Percentiles rank a stretch among this genome's conserved stretches.
Conservation (phyloP, 2,888 invertebrate species). For the Lacanobia wlatinum region DNA sequence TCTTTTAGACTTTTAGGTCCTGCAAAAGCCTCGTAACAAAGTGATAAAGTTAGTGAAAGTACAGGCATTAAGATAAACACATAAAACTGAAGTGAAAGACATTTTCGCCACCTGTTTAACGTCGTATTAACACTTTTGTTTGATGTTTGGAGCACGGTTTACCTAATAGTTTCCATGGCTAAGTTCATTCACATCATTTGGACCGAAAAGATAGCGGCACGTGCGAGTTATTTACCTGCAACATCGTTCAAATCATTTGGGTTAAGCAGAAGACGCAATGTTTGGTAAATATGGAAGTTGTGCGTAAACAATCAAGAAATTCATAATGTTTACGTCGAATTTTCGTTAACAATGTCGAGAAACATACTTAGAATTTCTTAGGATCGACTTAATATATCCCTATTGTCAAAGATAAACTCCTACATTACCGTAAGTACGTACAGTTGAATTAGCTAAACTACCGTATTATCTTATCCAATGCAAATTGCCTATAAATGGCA, state of each 20-base stretch:
- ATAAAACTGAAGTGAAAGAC: constrained; percentile 29
- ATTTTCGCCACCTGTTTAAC: constrained; percentile 26
- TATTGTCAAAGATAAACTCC: not conserved
- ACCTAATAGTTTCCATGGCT: constrained; percentile 22
- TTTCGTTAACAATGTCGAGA: constrained; percentile 1
- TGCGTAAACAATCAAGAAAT: constrained; percentile 26
- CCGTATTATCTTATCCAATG: constrained; percentile 26
- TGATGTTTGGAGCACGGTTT: constrained; percentile 21
- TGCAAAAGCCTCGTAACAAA: constrained; percentile 24
- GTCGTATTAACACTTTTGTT: constrained; percentile 32
- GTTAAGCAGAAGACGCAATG: constrained; percentile 6
- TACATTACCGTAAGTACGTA: not conserved
- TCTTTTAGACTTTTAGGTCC: constrained; percentile 26
- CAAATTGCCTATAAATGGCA: constrained; percentile 23
- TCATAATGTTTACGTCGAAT: constrained; percentile 1
- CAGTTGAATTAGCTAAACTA: not conserved
- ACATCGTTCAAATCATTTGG: not conserved
- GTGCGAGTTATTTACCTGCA: constrained; percentile 18
- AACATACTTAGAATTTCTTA: constrained; percentile 4
- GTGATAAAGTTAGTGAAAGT: constrained; percentile 51
- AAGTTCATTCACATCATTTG: constrained; percentile 45
- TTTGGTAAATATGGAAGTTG: constrained; percentile 42
- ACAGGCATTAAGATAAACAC: constrained; percentile 14
- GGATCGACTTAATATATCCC: not conserved
- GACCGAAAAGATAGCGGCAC: constrained; percentile 14